phyloP scores from a whole-genome alignment of 2,113 vertebrate genomes.

The Trachemys scripta region DNA sequence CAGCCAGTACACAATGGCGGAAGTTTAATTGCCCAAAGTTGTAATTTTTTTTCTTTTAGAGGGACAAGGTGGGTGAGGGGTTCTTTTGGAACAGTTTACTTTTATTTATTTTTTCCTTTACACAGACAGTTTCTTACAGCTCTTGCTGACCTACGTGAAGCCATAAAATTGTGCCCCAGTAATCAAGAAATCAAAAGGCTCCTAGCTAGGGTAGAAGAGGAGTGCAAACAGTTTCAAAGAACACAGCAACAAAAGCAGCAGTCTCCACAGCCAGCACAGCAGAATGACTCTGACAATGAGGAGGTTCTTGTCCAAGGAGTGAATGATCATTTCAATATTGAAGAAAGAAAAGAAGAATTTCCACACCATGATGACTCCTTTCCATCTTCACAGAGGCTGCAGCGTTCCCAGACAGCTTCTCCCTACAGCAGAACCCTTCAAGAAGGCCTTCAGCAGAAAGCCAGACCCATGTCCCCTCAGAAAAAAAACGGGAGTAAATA shows the following conservation, averaged over 20 bases:
- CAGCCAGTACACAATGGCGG: background rate
- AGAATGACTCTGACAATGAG: slow-evolving; percentile 87
- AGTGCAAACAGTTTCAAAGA: slow-evolving; percentile 93
- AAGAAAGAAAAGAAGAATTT: slow-evolving; percentile 79
- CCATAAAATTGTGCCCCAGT: slow-evolving; percentile 91
- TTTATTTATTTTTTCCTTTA: background rate
- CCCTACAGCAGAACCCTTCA: slow-evolving; percentile 82
- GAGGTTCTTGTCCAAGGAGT: slow-evolving; percentile 68
- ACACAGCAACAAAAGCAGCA: slow-evolving; percentile 85
- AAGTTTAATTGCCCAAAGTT: background rate
- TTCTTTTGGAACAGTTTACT: background rate
- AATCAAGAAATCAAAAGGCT: slow-evolving; percentile 94
- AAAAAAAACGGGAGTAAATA: slow-evolving; percentile 78
- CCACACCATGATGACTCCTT: slow-evolving; percentile 50
- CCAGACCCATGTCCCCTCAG: slow-evolving; percentile 80
- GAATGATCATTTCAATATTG: slow-evolving; percentile 67
- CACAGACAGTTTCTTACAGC: slow-evolving; percentile 92
- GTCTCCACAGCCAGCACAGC: slow-evolving; percentile 67
- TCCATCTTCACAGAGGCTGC: slow-evolving; percentile 77
- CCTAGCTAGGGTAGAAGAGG: slow-evolving; percentile 93
- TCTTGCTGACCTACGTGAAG: slow-evolving; percentile 91
- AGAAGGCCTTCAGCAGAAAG: slow-evolving; percentile 81
- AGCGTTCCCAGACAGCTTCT: slow-evolving; percentile 60
- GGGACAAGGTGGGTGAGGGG: background rate
- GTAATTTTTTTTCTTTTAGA: background rate